Evolutionary conservation across 2,888 invertebrate genomes (phyloP), one percentile per base, ranked within the genome.

Genomic region (Crossocerus cetratus): DNA sequence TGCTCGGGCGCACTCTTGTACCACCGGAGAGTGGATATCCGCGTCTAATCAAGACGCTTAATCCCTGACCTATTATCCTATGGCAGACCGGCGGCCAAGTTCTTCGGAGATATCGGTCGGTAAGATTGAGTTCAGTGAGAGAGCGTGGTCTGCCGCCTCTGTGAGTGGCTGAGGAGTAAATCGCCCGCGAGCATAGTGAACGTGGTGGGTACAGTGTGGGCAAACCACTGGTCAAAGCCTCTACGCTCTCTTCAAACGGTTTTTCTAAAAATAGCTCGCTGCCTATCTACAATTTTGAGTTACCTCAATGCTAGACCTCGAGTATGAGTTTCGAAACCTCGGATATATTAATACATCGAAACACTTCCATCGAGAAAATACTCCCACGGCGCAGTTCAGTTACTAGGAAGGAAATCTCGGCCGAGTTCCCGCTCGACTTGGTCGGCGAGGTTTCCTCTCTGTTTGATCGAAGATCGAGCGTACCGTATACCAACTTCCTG

Each of bases 31-130:
- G 72, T 72, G 58, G 78, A 69, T 82, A 82, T 80, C 74, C 68
- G 74, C 76, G 62, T 82, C 74, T 78, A 83, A 82, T 82, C 81
- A 72, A 82, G 83, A 78, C 72, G 72, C 72, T 74, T 82, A 82
- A 82, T 83, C 81, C 74, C 76, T 82, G 81, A 82, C 81, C 81
- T 82, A 82, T 82, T 82, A 82, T 82, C 83, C 64, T 64, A 71
- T 32, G 32, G 11, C 5, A 32, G 8, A 57, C 64, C 69, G 32
- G 73, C 57, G 73, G 55, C 64, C 60, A 56, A 72, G 73, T 80
- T 81, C 71, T 77, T 82, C 67, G 72, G 63, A 74, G 78, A 83
- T 83, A 83, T 82, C 72, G 82, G 76, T 82, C 75, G 67, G 72
- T 73, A 66, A 78, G 73, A 82, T 76, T 81, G 78, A 72, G 72